These are phyloP conservation scores for Thalassoma bifasciatum DNA, from an alignment of 2,113 vertebrate species.

Conservation along the genomic window DNA sequence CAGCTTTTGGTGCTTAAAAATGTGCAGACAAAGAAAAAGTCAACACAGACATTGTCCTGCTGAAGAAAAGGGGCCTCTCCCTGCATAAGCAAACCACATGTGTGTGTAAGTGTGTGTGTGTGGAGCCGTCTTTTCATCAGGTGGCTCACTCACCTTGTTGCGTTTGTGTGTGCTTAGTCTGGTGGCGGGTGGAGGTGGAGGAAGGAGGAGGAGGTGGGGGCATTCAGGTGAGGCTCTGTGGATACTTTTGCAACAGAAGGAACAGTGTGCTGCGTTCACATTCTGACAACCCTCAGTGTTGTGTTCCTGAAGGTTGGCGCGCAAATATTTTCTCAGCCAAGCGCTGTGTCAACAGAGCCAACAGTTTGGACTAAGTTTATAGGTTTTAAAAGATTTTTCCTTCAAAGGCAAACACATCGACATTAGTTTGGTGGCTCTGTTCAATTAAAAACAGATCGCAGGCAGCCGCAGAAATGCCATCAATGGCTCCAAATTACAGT, in stretches of 20 bases:
- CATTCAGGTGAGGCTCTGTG: constrained; percentile 73
- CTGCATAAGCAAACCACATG: constrained; percentile 77
- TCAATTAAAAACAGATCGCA: constrained; percentile 69
- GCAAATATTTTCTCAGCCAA: constrained; percentile 82
- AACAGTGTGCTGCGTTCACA: constrained; percentile 78
- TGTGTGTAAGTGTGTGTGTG: constrained; percentile 59
- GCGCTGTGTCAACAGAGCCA: constrained; percentile 79
- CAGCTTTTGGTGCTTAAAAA: constrained; percentile 78
- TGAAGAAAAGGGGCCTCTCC: constrained; percentile 80
- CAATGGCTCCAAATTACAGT: constrained; percentile 23
- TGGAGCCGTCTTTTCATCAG: constrained; percentile 81
- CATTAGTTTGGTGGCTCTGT: constrained; percentile 73
- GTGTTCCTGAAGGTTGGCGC: constrained; percentile 71
- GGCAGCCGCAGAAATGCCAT: constrained; percentile 55
- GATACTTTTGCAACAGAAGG: constrained; percentile 79
- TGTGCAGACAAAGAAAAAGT: constrained; percentile 82
- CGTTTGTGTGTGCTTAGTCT: constrained; percentile 46
- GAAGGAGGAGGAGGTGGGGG: constrained; percentile 2
- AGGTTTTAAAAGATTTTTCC: constrained; percentile 74
- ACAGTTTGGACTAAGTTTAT: constrained; percentile 77
- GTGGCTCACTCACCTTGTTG: constrained; percentile 71
- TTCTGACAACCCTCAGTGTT: constrained; percentile 78
- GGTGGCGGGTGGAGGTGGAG: constrained; percentile 3
- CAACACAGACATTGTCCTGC: constrained; percentile 81
- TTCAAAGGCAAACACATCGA: constrained; percentile 78